Percentiles rank a stretch among this genome's conserved stretches.
phyloP scores from a whole-genome alignment of 2,113 vertebrate genomes.

The Gallinago media region DNA sequence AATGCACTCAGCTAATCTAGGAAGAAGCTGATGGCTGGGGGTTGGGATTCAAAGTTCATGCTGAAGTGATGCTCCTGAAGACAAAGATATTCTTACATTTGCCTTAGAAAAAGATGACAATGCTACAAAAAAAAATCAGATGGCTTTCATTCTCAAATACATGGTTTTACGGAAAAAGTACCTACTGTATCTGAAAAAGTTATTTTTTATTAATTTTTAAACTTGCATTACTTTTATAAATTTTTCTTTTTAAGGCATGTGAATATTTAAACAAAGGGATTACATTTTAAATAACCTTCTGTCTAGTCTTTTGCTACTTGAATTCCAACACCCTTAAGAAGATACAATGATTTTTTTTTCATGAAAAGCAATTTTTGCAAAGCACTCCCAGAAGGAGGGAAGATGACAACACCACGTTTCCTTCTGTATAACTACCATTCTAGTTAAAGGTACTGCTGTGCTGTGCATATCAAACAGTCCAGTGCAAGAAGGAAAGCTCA shows the following conservation, averaged over 20 bases:
- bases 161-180: not conserved
- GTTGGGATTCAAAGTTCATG: conserved; percentile 65
- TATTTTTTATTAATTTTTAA: conserved; percentile 42
- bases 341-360: not conserved
- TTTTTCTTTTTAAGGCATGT: conserved; percentile 35
- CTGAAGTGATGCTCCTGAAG: conserved; percentile 47
- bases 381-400: conserved; percentile 17
- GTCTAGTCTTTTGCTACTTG: conserved; percentile 12
- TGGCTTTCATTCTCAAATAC: not conserved
- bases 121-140: conserved; percentile 19
- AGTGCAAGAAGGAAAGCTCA: conserved; percentile 20
- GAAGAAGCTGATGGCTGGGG: conserved; percentile 68
- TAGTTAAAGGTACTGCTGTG: not conserved
- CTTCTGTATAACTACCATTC: conserved; percentile 10
- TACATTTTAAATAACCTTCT: conserved; percentile 54
- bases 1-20: conserved; percentile 78
- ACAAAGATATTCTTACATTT: conserved; percentile 62
- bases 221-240: not conserved
- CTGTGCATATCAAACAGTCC: conserved; percentile 12
- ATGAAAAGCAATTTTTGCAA: conserved; percentile 52
- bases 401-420: not conserved
- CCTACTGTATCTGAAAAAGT: not conserved
- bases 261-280: conserved; percentile 40
- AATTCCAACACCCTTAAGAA: conserved; percentile 37
- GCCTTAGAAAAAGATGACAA: conserved; percentile 50